Evolutionary conservation across 1,140 invertebrate species (phyloP), one percentile per base, ranked within the genome.

Genomic region (Reticulitermes speratus): DNA sequence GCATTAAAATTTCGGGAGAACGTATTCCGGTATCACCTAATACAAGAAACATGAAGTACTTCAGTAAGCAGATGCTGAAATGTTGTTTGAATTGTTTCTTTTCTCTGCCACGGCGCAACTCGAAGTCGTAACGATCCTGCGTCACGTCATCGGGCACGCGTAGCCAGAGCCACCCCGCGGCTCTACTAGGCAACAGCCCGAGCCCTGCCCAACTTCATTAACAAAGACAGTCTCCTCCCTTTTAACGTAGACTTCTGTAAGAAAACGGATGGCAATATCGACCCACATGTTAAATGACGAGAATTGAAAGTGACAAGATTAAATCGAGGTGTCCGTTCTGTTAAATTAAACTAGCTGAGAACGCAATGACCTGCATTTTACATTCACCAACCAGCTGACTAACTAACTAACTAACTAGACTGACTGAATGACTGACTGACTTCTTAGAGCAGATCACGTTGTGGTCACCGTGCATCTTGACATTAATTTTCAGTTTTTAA

Each of bases 161-260:
- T n/a, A 8, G 65, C 0, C n/a, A 75, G 65, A n/a, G 65, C 65
- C 65, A 16, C 65, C 65, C n/a, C 14, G 65, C 65, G 65, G 65
- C 65, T 30, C 25, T 8, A 30, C 65, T 25, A 75, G 65, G 65
- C 9, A 75, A 75, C n/a, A 75, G 65, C 65, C 65, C 25, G 25
- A 75, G 65, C 65, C 65, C 65, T 75, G 65, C 65, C 65, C 65
- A 75, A 75, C 65, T 75, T 75, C 65, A 30, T 75, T 75, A 75
- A 75, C 25, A 75, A 30, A 25, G 9, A 75, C 11, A 16, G 1
- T 12, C 65, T 25, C 65, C n/a, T 30, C n/a, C 65, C 25, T 75
- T 16, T 75, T 8, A 75, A n/a, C 3, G 7, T 1, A 75, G 25
- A 75, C 25, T 75, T 75, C 65, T 75, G 6, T 75, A 75, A 75